Base-by-base conservation (phyloP, 2,797 vertebrate species). In the Vultur gryphus region DNA sequence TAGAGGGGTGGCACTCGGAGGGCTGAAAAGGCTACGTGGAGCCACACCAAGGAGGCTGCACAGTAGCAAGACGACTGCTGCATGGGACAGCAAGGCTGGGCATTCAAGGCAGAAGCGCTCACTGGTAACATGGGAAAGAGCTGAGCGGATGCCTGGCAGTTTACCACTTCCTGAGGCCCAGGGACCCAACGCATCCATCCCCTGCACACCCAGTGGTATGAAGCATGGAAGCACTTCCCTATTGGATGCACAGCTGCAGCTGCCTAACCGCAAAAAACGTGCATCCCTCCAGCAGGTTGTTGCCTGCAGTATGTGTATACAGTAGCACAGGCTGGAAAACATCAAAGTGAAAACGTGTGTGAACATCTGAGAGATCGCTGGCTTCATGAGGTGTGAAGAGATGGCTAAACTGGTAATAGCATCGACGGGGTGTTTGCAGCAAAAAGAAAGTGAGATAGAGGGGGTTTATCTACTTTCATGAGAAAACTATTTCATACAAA, bases 151-250 rank as follows among this genome's bases (percentile, higher is more conserved):
- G 48, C n/a, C 35, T 23, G 29, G 28, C 35, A 58, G 39, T 21
- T 55, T 58, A 18, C 39, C 31, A 8, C 44, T 7, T 48, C 13
- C 77, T 35, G 59, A 86, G 49, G 28, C 24, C 43, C 43, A 41
- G 33, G 33, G 33, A 67, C 57, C 35, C 1, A 1, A 1, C 3
- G 6, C 7, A 21, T 18, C 39, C 1, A 1, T 24, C 19, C 21
- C n/a, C 43, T 17, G 44, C 41, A 35, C 37, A 35, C 17, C 19
- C 28, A 2, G 21, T 11, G 20, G 20, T 11, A 24, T 0, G 13
- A 66, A 25, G 35, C 48, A 77, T n/a, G 59, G 37, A 29, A 65
- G 28, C 57, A 35, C 12, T 24, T 73, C 61, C 20, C 58, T n/a
- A 5, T 6, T 25, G 79, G 9, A 19, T 11, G 31, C 44, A 49